Evolutionary conservation across 92 coral and sea anemone species (phyloP).

Genomic region (Actinernus sp.): DNA sequence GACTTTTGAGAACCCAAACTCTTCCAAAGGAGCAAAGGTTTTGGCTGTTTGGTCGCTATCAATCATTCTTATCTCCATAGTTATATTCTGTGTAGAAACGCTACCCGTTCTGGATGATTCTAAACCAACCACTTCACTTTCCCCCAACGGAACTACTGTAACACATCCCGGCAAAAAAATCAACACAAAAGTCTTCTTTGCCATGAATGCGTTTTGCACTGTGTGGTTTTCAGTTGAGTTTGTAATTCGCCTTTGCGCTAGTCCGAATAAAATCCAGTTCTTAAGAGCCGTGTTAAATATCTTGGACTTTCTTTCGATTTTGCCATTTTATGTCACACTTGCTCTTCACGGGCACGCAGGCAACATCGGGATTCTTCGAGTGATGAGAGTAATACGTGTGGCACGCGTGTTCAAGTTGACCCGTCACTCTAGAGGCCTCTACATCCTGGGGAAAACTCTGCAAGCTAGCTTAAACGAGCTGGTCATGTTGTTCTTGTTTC

Average conservation of each 20-base stretch:
- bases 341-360: constrained; percentile 58
- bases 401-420: constrained; percentile 94
- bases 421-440: constrained; percentile 93
- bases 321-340: constrained; percentile 85
- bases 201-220: constrained; percentile 84
- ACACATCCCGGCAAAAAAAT: constrained; percentile 24
- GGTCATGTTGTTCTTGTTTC: constrained; percentile 88
- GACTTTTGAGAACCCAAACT: constrained; percentile 84
- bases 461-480: constrained; percentile 92
- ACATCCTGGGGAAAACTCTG: constrained; percentile 92
- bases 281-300: constrained; percentile 81
- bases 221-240: constrained; percentile 94
- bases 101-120: constrained; percentile 70
- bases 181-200: constrained; percentile 50
- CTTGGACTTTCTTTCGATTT: constrained; percentile 84
- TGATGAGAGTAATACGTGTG: constrained; percentile 92
- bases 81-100: constrained; percentile 94
- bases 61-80: constrained; percentile 82
- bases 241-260: constrained; percentile 73
- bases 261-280: constrained; percentile 80
- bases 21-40: constrained; percentile 73
- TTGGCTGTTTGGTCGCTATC: constrained; percentile 81
- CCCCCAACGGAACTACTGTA: constrained; percentile 33
- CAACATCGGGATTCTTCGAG: constrained; percentile 82
- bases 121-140: constrained; percentile 2